Evolutionary conservation across 2,113 vertebrate species (phyloP).

Genomic region (Malurus melanocephalus): DNA sequence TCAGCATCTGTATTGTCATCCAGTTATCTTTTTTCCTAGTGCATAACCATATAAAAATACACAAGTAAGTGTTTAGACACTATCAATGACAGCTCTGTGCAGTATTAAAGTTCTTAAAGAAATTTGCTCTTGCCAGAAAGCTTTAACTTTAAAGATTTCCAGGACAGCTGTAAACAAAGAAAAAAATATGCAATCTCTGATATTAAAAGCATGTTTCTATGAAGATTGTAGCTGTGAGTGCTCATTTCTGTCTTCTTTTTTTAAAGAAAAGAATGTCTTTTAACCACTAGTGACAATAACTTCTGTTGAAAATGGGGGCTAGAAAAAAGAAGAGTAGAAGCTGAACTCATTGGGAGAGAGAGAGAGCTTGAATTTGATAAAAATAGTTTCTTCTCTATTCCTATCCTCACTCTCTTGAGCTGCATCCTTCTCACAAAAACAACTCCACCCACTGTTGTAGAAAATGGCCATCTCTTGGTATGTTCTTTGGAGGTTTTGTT

Average conservation of each 20-base stretch:
- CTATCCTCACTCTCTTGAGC: neutral
- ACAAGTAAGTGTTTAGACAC: neutral
- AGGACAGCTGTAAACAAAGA: neutral
- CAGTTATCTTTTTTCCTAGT: neutral
- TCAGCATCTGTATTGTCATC: neutral
- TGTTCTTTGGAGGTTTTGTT: constrained; percentile 15
- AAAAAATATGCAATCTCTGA: neutral
- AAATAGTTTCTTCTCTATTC: neutral
- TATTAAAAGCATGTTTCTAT: neutral
- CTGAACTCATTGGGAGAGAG: neutral
- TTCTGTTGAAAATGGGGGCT: neutral
- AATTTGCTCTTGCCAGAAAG: neutral
- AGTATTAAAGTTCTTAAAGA: neutral
- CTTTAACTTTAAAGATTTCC: neutral
- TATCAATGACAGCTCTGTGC: neutral
- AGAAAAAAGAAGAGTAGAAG: neutral
- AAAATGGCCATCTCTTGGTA: neutral
- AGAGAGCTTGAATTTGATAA: neutral
- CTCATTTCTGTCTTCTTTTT: neutral
- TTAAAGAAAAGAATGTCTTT: neutral
- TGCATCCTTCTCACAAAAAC: neutral
- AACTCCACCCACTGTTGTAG: neutral
- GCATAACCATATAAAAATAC: neutral
- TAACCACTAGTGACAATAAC: neutral
- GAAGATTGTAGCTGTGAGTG: neutral